phyloP scores from a whole-genome alignment of 2,797 vertebrate genomes.

The Sebastes oblongus region DNA sequence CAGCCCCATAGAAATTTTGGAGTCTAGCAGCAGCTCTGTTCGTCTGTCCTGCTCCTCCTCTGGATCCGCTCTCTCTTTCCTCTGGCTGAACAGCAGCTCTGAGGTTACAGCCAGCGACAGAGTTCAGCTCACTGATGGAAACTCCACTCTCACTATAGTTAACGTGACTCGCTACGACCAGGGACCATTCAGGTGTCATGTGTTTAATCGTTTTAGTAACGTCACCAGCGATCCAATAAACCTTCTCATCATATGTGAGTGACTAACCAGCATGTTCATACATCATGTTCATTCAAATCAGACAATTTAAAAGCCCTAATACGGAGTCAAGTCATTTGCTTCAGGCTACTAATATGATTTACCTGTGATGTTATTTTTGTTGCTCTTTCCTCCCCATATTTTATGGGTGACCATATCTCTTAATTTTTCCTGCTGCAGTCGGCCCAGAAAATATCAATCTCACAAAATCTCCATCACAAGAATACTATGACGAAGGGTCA shows the following conservation, averaged over 20 bases:
- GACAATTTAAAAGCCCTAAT: neutral
- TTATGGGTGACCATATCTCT: neutral
- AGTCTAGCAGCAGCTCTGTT: slow-evolving; percentile 56
- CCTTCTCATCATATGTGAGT: slow-evolving; percentile 67
- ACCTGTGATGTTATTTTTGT: neutral
- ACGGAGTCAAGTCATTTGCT: neutral
- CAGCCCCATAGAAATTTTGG: slow-evolving; percentile 47
- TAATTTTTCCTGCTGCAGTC: slow-evolving; percentile 5
- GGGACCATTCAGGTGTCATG: slow-evolving; percentile 68
- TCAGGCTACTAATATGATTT: neutral
- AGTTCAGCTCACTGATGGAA: slow-evolving; percentile 41
- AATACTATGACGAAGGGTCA: slow-evolving; percentile 41
- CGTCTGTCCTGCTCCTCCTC: slow-evolving; percentile 59
- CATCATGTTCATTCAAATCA: neutral
- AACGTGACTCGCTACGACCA: slow-evolving; percentile 53
- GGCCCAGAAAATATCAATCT: slow-evolving; percentile 52
- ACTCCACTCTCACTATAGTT: slow-evolving; percentile 49
- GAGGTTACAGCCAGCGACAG: slow-evolving; percentile 28
- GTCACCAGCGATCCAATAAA: slow-evolving; percentile 33
- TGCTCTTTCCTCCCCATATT: neutral
- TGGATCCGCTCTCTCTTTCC: slow-evolving; percentile 44
- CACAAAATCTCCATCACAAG: slow-evolving; percentile 4
- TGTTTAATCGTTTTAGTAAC: slow-evolving; percentile 57
- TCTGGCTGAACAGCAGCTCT: slow-evolving; percentile 66
- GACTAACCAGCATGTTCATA: neutral